Evolutionary conservation across 2,113 vertebrate species (phyloP), one percentile per base, ranked within the genome.

Genomic region (Coracopsis vasa): DNA sequence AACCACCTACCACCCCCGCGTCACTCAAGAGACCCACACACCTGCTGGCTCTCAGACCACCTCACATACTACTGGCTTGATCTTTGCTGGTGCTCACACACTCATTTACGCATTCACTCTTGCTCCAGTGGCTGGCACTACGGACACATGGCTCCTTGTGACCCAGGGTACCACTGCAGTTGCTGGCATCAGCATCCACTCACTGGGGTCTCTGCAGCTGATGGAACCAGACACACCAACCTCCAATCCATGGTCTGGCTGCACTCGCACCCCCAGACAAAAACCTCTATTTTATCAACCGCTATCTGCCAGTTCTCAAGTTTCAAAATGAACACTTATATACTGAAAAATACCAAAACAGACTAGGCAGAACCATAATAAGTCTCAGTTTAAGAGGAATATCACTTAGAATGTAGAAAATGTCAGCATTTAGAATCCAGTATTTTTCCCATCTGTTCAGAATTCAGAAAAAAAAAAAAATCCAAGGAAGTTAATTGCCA

Each of bases 91-190:
- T 5, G 16, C 14, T 42, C n/a, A 48, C 35, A 51, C 9, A 3
- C 29, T 51, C 6, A 25, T 73, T 78, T 33, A 10, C 41, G 39
- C 29, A 44, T 11, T 3, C 13, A 31, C 16, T 14, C 8, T 70
- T 25, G 3, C 9, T 74, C 18, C 21, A 70, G 54, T 33, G 15
- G 13, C 3, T 74, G 44, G 11, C 21, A 51, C 7, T 10, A 62
- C 0, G 1, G 39, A 47, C 28, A 39, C 9, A 15, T 2, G 20
- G 6, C 5, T 41, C 27, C 7, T 28, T 44, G 27, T 0, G 0
- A 44, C 28, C 31, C 0, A 1, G 44, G 5, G 27, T 39, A 19
- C 19, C 31, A 24, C 33, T 24, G 21, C 42, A 47, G 18, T 9
- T 88, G 23, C 37, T 83, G 50, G 5, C 10, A 10, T n/a, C 1